Evolutionary conservation across 2,797 vertebrate species (phyloP), one percentile per base, ranked within the genome.

Genomic region (Clarias laeviceps): DNA sequence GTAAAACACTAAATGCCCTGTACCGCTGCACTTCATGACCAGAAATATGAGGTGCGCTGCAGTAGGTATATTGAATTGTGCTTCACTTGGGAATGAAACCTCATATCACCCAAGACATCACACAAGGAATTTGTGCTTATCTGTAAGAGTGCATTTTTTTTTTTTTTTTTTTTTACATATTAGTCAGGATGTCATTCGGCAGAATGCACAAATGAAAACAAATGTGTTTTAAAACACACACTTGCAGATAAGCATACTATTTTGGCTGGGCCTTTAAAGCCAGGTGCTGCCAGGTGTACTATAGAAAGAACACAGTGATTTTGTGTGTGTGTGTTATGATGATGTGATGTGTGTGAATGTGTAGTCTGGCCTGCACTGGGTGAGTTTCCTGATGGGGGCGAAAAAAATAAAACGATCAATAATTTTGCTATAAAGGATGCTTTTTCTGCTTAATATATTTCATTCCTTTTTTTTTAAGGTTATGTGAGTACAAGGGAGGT

Each of bases 351-450:
- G 65, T 85, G 90, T 85, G 82, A 92, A 94, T 94, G 93, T 94
- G 94, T 94, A 94, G 78, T 80, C 78, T 80, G 78, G 78, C 78
- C 94, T 96, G 95, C 94, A 96, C 94, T 94, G 93, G 92, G 93
- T 93, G 4, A 88, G 88, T 95, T 94, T 92, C 89, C 89, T 95
- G 85, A 90, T 83, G 80, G 62, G 80, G 73, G 32, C 68, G 0
- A 14, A 54, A 90, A 37, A 93, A 86, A 96, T 96, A 95, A 97
- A 97, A 94, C 94, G 94, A 96, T 95, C 95, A 95, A 95, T 93
- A 94, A 90, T 95, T 97, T 96, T 92, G 86, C 82, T 91, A 91
- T 40, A 24, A n/a, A 2, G 62, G 5, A 2, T 12, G 0, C 37
- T 85, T 84, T 65, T 64, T 57, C 27, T 29, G 37, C 70, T 24